Evolutionary conservation across 2,888 invertebrate genomes (phyloP).

Genomic region (Himalopsyche kuldschensis): DNA sequence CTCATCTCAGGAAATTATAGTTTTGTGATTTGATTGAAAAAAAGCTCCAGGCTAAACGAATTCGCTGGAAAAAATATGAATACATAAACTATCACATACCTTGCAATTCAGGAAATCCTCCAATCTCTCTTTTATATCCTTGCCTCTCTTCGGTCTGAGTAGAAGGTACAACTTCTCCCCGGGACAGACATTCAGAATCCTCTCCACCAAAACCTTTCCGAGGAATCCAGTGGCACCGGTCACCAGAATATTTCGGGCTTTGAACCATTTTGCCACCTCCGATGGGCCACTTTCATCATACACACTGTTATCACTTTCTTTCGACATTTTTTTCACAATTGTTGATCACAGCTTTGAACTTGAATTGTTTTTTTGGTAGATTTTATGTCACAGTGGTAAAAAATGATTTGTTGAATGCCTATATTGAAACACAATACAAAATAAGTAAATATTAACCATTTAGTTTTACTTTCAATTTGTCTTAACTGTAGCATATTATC

Average conservation of each 20-base stretch:
- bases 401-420: too few relatives aligned
- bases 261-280: slow-evolving; percentile 45
- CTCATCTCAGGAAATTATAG: neutral
- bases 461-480: too few relatives aligned
- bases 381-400: too few relatives aligned
- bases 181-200: slow-evolving; percentile 72
- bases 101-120: slow-evolving; percentile 59
- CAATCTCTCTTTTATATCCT: slow-evolving; percentile 63
- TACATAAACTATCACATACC: slow-evolving; percentile 46
- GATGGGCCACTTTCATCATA: neutral
- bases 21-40: neutral
- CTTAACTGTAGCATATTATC: too few relatives aligned
- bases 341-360: neutral
- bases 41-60: neutral
- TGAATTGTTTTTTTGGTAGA: too few relatives aligned
- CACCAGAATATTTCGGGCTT: slow-evolving; percentile 66
- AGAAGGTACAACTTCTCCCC: slow-evolving; percentile 70
- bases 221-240: slow-evolving; percentile 86
- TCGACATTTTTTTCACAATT: neutral
- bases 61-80: neutral
- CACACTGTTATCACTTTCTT: neutral
- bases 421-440: too few relatives aligned
- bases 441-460: too few relatives aligned
- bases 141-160: slow-evolving; percentile 73
- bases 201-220: slow-evolving; percentile 81